Conservation (phyloP, 2,797 vertebrate genomes). For the Tachyglossus aculeatus region DNA sequence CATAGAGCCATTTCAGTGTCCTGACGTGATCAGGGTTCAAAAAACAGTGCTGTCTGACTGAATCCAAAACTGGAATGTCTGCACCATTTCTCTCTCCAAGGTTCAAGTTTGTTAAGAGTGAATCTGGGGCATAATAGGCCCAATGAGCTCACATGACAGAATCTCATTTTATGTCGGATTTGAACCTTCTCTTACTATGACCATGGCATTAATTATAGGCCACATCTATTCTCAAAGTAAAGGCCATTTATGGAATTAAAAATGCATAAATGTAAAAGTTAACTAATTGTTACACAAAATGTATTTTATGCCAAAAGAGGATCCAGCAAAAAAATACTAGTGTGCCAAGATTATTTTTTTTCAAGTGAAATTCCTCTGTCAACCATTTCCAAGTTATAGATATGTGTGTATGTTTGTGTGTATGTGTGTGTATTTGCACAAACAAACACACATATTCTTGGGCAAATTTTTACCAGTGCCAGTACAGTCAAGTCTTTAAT, state of each 20-base stretch:
- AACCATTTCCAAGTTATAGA: background rate
- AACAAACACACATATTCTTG: too few relatives aligned
- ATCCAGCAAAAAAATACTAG: constrained; percentile 4
- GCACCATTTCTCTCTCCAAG: constrained; percentile 6
- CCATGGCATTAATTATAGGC: constrained; percentile 3
- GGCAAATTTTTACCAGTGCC: constrained; percentile 21
- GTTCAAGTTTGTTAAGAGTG: background rate
- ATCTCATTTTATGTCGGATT: constrained; percentile 16
- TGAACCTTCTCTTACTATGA: constrained; percentile 7
- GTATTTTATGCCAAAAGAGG: background rate
- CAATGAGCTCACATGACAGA: too few relatives aligned
- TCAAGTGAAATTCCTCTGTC: constrained; percentile 19
- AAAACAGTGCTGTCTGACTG: too few relatives aligned
- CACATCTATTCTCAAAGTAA: too few relatives aligned
- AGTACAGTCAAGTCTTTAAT: constrained; percentile 21
- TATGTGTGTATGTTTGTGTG: constrained; percentile 23
- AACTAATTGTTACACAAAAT: too few relatives aligned
- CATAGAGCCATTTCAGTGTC: too few relatives aligned
- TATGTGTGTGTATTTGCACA: too few relatives aligned
- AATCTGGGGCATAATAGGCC: constrained; percentile 1
- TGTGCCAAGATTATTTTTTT: background rate
- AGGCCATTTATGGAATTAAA: too few relatives aligned
- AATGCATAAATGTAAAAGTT: too few relatives aligned
- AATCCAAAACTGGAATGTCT: background rate
- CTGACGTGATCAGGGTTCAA: too few relatives aligned